Conservation (phyloP, 92 coral and sea anemone genomes). For the Porites divaricata region DNA sequence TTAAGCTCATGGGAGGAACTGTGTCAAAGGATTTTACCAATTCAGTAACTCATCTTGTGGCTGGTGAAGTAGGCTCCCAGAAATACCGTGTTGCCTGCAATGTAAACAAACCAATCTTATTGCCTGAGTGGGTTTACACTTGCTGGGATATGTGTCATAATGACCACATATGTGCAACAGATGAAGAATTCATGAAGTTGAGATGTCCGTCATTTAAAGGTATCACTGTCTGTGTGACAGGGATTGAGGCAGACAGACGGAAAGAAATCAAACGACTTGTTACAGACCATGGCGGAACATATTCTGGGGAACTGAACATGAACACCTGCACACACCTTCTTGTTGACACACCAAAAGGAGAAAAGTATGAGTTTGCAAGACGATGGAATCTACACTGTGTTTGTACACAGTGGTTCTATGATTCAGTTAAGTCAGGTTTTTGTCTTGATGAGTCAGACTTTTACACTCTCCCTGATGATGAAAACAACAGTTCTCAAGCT, state of each 20-base stretch:
- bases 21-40: constrained; percentile 77
- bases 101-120: constrained; percentile 72
- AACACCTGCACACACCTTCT: constrained; percentile 91
- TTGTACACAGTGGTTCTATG: constrained; percentile 87
- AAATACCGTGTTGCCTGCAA: constrained; percentile 88
- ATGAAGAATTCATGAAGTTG: constrained; percentile 68
- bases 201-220: constrained; percentile 91
- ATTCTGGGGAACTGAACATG: constrained; percentile 86
- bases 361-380: constrained; percentile 89
- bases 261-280: constrained; percentile 73
- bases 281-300: constrained; percentile 78
- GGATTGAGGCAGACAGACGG: constrained; percentile 74
- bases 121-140: constrained; percentile 87
- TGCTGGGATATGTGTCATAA: constrained; percentile 75
- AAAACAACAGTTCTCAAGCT: constrained; percentile 56
- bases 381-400: constrained; percentile 95
- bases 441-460: constrained; percentile 85
- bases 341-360: constrained; percentile 84
- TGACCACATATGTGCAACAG: constrained; percentile 70
- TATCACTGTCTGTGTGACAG: constrained; percentile 91
- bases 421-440: constrained; percentile 83
- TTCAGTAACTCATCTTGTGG: constrained; percentile 92
- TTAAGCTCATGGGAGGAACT: constrained; percentile 88
- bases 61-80: constrained; percentile 96
- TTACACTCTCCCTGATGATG: constrained; percentile 67